Percentiles rank a stretch among this genome's conserved stretches.
These are phyloP conservation scores for Hippoglossus hippoglossus DNA, from an alignment of 2,797 vertebrate species.

Conservation along the genomic window DNA sequence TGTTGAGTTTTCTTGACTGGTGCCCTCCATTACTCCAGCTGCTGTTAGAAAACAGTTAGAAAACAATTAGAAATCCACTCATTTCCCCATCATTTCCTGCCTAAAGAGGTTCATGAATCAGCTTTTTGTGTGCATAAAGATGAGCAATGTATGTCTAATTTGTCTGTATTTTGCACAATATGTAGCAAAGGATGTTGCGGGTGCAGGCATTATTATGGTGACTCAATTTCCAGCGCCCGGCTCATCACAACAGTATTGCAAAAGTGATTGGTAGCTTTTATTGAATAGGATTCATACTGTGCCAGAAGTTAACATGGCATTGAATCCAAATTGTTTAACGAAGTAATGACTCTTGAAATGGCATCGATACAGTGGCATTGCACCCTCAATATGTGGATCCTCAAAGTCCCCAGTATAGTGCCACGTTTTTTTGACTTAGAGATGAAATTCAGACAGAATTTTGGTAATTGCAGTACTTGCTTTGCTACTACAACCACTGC, in stretches of 20 bases:
- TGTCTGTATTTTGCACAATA: slow-evolving; percentile 15
- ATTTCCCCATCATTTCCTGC: slow-evolving; percentile 39
- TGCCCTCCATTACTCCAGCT: slow-evolving; percentile 32
- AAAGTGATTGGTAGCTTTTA: neutral
- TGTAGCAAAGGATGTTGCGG: neutral
- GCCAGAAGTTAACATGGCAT: neutral
- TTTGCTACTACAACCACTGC: slow-evolving; percentile 27
- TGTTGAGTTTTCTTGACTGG: slow-evolving; percentile 29
- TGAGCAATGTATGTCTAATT: slow-evolving; percentile 27
- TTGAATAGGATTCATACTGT: neutral
- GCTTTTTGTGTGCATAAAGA: slow-evolving; percentile 12
- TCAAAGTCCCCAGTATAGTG: neutral
- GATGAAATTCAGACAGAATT: slow-evolving; percentile 26
- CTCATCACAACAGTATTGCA: too few species aligned
- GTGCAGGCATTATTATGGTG: neutral
- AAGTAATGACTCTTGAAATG: neutral
- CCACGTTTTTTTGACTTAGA: slow-evolving; percentile 23
- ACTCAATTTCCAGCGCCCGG: neutral
- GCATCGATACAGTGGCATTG: neutral
- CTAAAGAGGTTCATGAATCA: slow-evolving; percentile 31
- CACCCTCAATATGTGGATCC: neutral
- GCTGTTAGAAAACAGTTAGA: slow-evolving; percentile 39
- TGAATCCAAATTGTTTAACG: neutral
- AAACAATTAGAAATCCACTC: slow-evolving; percentile 39
- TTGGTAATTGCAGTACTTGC: slow-evolving; percentile 36